Evolutionary conservation across 2,113 vertebrate species (phyloP).

Genomic region (Vidua chalybeata): DNA sequence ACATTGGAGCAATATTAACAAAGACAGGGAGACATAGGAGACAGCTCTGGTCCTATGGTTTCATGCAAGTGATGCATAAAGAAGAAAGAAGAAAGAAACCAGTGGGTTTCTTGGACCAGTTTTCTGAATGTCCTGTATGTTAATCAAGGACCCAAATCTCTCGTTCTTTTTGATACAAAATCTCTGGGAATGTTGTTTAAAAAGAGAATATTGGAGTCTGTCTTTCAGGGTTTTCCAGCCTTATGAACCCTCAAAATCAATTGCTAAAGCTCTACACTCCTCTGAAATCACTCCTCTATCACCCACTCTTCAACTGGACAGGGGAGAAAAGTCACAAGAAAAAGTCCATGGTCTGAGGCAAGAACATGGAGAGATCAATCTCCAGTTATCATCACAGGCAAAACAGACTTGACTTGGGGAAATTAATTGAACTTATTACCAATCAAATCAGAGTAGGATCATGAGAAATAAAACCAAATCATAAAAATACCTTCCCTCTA

Average conservation of each 20-base stretch:
- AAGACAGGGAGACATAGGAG: neutral
- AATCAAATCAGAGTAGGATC: neutral
- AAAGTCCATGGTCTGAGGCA: neutral
- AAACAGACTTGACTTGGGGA: neutral
- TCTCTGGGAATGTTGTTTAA: neutral
- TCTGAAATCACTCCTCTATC: constrained; percentile 2
- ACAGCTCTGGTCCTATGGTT: neutral
- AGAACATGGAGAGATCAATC: neutral
- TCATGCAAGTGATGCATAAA: neutral
- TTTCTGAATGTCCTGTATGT: neutral
- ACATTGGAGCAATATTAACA: neutral
- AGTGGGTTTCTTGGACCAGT: neutral
- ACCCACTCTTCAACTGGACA: neutral
- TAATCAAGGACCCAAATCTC: neutral
- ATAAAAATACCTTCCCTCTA: neutral
- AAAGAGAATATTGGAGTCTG: neutral
- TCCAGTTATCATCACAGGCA: neutral
- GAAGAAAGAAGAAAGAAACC: neutral
- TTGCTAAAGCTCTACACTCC: neutral
- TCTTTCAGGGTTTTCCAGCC: neutral
- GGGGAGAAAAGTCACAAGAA: neutral
- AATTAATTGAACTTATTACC: neutral
- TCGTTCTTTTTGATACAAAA: neutral
- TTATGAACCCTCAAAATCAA: neutral
- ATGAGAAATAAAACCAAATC: neutral